Evolutionary conservation across 2,888 invertebrate genomes (phyloP), one percentile per base, ranked within the genome.

Genomic region (Scaptomyza cyrtandrae): DNA sequence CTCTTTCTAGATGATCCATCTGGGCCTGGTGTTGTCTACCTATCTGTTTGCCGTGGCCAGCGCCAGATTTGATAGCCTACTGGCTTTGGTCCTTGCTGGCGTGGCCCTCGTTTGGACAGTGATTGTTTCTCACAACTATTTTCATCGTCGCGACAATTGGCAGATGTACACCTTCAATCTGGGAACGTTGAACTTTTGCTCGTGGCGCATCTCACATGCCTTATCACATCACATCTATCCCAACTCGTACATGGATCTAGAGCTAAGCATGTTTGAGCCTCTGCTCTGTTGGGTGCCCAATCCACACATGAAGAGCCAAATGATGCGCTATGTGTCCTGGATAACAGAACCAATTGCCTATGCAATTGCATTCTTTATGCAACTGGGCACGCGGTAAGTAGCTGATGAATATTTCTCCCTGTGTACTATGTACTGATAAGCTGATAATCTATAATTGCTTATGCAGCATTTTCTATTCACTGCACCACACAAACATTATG

Each of bases 171-270:
- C 95, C 64, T 96, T 96, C 83, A 95, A 96, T 84, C 91, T 97
- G 67, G 93, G 94, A 16, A 89, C 95, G 77, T 93, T 96, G 93
- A 92, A 91, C 73, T 91, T 90, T 55, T 94, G 94, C 78, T 94
- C 96, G 71, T 97, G 96, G 94, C 93, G 96, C 66, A 94, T 97
- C 41, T 95, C 95, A 0, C 97, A 97, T 85, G 95, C 93, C 0
- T 89, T 97, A 44, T 96, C 96, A 37, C 97, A 97, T 90, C 97
- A 97, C 88, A 92, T 95, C 9, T 96, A 94, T 87, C 94, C 97
- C 0, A 97, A 97, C 88, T 96, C 96, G 0, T 91, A 95, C 4
- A 93, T 95, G 91, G 97, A 97, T 91, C 92, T 95, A 69, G 96
- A 97, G 90, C 92, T 96, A 13, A 94, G 95, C 53, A 92, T 93